A percentile compares a stretch with the other conserved stretches of the same genome.
Conservation (phyloP, 2,113 vertebrate species). For the Brachyhypopomus gauderio region DNA sequence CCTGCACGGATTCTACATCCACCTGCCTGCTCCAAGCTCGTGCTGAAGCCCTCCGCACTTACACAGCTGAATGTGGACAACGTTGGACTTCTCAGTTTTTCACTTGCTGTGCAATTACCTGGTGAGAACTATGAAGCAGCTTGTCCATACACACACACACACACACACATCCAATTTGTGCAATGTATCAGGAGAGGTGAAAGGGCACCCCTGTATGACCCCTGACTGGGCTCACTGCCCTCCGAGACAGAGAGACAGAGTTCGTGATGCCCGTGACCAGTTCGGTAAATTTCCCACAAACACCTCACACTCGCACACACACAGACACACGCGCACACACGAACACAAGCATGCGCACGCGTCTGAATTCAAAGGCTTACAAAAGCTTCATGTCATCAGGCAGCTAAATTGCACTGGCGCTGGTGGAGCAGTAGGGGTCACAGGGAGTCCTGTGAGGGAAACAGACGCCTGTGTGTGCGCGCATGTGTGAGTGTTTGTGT, state of each 20-base stretch:
- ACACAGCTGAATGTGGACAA: slow-evolving; percentile 1
- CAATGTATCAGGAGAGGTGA: slow-evolving; percentile 38
- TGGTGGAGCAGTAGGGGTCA: slow-evolving; percentile 81
- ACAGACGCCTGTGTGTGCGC: slow-evolving; percentile 46
- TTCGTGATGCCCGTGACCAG: slow-evolving; percentile 23
- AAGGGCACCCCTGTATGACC: slow-evolving; percentile 30
- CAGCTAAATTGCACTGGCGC: slow-evolving; percentile 76
- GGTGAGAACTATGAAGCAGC: slow-evolving; percentile 40
- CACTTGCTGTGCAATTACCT: slow-evolving; percentile 49
- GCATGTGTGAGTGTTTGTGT: not conserved
- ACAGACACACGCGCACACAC: not conserved
- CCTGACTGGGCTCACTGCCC: slow-evolving; percentile 47
- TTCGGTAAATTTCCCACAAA: slow-evolving; percentile 10
- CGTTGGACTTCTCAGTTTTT: slow-evolving; percentile 20
- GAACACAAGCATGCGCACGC: not conserved
- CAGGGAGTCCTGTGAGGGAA: slow-evolving; percentile 72
- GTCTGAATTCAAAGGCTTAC: slow-evolving; percentile 10
- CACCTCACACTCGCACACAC: not conserved
- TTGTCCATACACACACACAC: slow-evolving; percentile 25
- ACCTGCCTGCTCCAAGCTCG: not conserved
- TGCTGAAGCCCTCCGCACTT: not conserved
- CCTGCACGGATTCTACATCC: not conserved
- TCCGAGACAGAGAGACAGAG: slow-evolving; percentile 39
- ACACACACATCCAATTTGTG: slow-evolving; percentile 37
- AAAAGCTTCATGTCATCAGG: slow-evolving; percentile 72